Evolutionary conservation across 2,888 invertebrate genomes (phyloP).

Genomic region (Sthenelais limicola): DNA sequence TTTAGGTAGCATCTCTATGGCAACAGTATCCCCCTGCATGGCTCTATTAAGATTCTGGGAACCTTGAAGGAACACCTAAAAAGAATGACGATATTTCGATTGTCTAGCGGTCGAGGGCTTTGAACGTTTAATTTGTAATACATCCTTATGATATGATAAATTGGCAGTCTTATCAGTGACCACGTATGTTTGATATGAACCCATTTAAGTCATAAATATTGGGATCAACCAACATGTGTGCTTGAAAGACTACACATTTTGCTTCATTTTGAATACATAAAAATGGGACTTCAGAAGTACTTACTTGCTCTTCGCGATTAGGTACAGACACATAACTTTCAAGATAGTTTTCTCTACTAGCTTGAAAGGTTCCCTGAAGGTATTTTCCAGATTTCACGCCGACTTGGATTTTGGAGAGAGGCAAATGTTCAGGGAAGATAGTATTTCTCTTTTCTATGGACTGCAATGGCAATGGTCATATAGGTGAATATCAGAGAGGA

Average conservation of each 20-base stretch:
- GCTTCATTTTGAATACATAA: too few relatives aligned
- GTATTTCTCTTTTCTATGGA: slow-evolving; percentile 1
- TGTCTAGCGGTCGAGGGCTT: too few relatives aligned
- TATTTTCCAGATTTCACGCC: slow-evolving; percentile 85
- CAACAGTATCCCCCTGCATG: slow-evolving; percentile 94
- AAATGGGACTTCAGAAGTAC: slow-evolving; percentile 23
- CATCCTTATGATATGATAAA: too few relatives aligned
- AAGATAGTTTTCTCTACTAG: slow-evolving; percentile 93
- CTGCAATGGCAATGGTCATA: slow-evolving; percentile 2
- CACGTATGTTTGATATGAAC: too few relatives aligned
- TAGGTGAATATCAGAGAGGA: too few relatives aligned
- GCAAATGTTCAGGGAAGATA: slow-evolving; percentile 82
- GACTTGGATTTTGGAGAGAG: slow-evolving; percentile 82
- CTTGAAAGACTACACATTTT: too few relatives aligned
- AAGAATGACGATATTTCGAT: too few relatives aligned
- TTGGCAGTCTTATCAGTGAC: too few relatives aligned
- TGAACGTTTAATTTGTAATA: too few relatives aligned
- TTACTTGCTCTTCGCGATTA: slow-evolving; percentile 69
- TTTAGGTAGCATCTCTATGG: slow-evolving; percentile 89
- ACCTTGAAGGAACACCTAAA: slow-evolving; percentile 66
- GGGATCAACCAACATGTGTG: too few relatives aligned
- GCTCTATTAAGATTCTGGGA: slow-evolving; percentile 83
- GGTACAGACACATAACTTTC: slow-evolving; percentile 91
- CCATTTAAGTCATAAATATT: too few relatives aligned
- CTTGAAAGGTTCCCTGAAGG: slow-evolving; percentile 81